Base-by-base conservation (phyloP, 2,888 invertebrate genomes). In the Cosmorhoe ocellata region DNA sequence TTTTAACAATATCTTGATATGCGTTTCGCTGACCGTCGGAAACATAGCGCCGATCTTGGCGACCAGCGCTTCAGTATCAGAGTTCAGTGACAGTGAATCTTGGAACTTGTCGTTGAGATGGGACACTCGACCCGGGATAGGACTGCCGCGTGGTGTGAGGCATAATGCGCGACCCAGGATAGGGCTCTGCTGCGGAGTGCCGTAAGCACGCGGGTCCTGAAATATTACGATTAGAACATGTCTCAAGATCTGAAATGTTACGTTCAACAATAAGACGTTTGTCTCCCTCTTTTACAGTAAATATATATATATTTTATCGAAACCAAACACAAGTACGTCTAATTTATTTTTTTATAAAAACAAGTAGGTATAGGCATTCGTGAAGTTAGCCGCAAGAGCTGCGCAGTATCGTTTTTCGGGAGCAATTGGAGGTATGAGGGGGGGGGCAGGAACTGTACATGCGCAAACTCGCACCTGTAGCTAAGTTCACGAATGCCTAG, bases 21-120 rank as follows among this genome's bases (percentile, higher is more conserved):
- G 97, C 18, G 95, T 95, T 71, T 97, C 97, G 53, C 95, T 93
- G 43, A 97, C 97, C 5, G 97, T 97, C 1, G 97, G 97, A 77
- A 98, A 97, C 94, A 97, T 95, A 36, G 95, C 93, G 68, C 95
- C 93, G 65, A 97, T 95, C 82, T 95, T 96, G 31, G 93, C 91
- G 9, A 96, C 95, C 49, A 95, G 91, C 5, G 94, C 93, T 64
- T 96, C 96, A 0, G 93, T 92, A 58, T 95, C 95, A 5, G 91
- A 88, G 42, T 91, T 92, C 53, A 93, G 91, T 0, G 91, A 91
- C 40, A 93, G 91, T 2, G 94, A 93, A 69, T 95, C 95, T 64
- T 93, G 92, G 53, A 90, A 83, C 66, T 83, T 90, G 58, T 81
- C 91, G 71, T 71, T 90, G 62, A 87, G 84, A 63, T 84, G 90